Evolutionary conservation across 2,797 vertebrate species (phyloP).

Genomic region (Intellagama lesueurii): DNA sequence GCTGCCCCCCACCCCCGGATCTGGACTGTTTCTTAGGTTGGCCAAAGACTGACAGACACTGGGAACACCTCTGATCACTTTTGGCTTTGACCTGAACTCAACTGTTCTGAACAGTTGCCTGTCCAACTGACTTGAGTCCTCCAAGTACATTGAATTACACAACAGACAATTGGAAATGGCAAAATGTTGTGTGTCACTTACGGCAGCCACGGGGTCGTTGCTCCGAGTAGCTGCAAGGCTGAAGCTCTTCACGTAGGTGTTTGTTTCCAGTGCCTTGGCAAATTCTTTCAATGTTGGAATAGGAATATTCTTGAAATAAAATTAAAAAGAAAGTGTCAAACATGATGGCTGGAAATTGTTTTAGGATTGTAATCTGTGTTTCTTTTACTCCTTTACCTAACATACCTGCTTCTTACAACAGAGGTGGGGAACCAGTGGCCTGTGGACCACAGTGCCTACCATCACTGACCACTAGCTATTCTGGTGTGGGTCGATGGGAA

Average conservation of each 20-base stretch:
- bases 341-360: too few relatives aligned
- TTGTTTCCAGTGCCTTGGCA: constrained; percentile 94
- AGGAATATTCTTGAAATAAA: constrained; percentile 91
- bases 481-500: too few relatives aligned
- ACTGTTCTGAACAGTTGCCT: not conserved
- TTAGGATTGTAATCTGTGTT: not conserved
- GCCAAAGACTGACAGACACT: not conserved
- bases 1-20: too few relatives aligned
- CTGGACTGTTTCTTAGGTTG: not conserved
- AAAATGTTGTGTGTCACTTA: constrained; percentile 74
- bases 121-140: too few relatives aligned
- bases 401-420: too few relatives aligned
- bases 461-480: too few relatives aligned
- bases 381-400: too few relatives aligned
- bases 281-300: constrained; percentile 96
- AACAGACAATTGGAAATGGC: not conserved
- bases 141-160: not conserved
- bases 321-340: constrained; percentile 60
- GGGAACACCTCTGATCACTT: not conserved
- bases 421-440: too few relatives aligned
- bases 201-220: constrained; percentile 94
- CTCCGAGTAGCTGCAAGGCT: constrained; percentile 96
- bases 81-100: not conserved
- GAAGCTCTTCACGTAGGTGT: constrained; percentile 90
- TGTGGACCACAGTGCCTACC: not conserved